Evolutionary conservation across 64 coral and sea anemone species (phyloP).

Genomic region (Anthopleura sola): DNA sequence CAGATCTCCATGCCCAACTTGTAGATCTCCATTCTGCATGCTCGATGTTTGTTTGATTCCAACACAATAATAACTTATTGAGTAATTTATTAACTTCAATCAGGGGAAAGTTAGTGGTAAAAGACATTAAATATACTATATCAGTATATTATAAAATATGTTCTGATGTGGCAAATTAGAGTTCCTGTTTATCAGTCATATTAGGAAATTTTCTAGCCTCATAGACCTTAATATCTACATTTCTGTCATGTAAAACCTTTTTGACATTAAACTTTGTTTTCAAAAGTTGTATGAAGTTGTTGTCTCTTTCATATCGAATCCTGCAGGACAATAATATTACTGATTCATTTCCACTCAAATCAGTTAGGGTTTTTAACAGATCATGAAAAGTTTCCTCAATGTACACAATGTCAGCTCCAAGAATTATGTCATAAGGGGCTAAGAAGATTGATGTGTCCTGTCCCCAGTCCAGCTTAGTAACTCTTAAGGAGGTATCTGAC

Average conservation of each 20-base stretch:
- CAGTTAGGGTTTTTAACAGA: conserved; percentile 70
- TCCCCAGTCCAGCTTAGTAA: conserved; percentile 87
- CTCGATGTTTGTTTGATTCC: conserved; percentile 76
- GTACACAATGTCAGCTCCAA: conserved; percentile 94
- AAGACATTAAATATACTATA: not conserved
- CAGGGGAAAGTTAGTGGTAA: not conserved
- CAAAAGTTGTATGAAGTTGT: conserved; percentile 73
- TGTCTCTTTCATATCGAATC: conserved; percentile 94
- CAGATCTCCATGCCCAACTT: conserved; percentile 89
- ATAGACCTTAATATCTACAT: conserved; percentile 70
- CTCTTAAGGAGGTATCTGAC: conserved; percentile 34
- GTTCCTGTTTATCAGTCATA: not conserved
- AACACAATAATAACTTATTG: not conserved
- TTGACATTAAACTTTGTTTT: conserved; percentile 48
- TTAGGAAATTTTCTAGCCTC: conserved; percentile 44
- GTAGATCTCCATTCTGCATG: conserved; percentile 86
- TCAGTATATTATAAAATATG: not conserved
- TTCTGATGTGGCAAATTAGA: not conserved
- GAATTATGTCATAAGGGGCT: conserved; percentile 72
- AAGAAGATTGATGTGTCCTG: conserved; percentile 60
- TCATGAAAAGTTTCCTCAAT: conserved; percentile 86
- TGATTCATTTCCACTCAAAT: conserved; percentile 63
- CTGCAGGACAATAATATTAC: conserved; percentile 80
- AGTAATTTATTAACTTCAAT: conserved; percentile 1
- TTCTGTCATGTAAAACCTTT: conserved; percentile 58